Percentiles rank a stretch among this genome's conserved stretches.
These are phyloP conservation scores for Neofelis nebulosa DNA, from an alignment of 2,113 vertebrate genomes.

Conservation along the genomic window DNA sequence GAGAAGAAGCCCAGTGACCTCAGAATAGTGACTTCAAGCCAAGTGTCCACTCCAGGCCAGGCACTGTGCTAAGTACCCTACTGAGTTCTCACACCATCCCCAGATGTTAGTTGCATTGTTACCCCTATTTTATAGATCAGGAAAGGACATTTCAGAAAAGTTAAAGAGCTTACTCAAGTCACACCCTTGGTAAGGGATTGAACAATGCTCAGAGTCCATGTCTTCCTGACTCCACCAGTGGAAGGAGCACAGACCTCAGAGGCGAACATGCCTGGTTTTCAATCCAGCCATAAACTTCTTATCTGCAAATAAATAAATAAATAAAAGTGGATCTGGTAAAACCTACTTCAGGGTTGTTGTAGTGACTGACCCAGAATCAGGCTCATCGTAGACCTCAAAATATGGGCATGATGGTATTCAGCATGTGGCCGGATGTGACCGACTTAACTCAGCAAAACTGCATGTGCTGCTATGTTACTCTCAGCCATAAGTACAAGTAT, in stretches of 20 bases:
- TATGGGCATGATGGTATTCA: fast-evolving
- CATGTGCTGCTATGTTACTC: neutral
- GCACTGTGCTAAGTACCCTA: neutral
- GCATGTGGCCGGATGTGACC: neutral
- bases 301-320: neutral
- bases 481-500: neutral
- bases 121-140: neutral
- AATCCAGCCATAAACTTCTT: neutral
- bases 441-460: neutral
- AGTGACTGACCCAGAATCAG: neutral
- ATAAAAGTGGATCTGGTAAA: neutral
- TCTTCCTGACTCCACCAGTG: neutral
- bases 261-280: neutral
- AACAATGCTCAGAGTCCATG: neutral
- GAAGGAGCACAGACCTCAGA: neutral
- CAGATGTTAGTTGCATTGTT: neutral
- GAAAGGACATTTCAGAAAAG: neutral
- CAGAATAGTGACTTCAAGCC: neutral
- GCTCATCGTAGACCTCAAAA: neutral
- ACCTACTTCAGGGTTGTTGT: neutral
- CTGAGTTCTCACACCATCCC: neutral
- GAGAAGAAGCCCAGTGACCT: neutral
- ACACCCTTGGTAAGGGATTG: neutral
- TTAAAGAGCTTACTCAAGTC: neutral
- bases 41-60: too few relatives aligned